Conservation (phyloP, 2,888 invertebrate species). For the Metallyticus violacea region DNA sequence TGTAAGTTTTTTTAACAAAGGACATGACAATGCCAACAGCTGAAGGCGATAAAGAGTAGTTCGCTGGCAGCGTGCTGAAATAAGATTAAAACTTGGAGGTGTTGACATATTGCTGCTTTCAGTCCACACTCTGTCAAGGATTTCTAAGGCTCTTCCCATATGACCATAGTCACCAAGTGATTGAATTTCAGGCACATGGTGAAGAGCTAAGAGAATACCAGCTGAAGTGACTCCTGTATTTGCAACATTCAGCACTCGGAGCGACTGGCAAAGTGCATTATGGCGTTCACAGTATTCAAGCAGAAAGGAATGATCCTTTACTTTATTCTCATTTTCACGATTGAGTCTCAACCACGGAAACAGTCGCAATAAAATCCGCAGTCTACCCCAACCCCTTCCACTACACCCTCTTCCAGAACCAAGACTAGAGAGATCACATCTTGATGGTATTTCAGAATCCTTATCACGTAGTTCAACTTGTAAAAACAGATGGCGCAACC, state of each 20-base stretch:
- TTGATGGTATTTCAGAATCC: slow-evolving; percentile 19
- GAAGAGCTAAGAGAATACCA: slow-evolving; percentile 45
- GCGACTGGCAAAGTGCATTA: slow-evolving; percentile 45
- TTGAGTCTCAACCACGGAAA: slow-evolving; percentile 35
- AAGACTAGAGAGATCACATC: background rate
- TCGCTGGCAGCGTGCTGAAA: slow-evolving; percentile 43
- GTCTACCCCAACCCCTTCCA: slow-evolving; percentile 28
- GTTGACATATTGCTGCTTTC: slow-evolving; percentile 32
- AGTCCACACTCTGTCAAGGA: slow-evolving; percentile 40
- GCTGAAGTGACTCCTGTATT: slow-evolving; percentile 46
- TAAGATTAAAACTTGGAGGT: slow-evolving; percentile 43
- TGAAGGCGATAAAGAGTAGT: slow-evolving; percentile 44
- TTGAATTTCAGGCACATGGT: slow-evolving; percentile 45
- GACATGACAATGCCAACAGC: slow-evolving; percentile 45
- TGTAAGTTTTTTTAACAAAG: slow-evolving; percentile 44
- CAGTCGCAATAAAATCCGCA: slow-evolving; percentile 30
- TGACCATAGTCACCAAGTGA: slow-evolving; percentile 48
- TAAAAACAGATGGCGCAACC: slow-evolving; percentile 45
- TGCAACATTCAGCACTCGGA: slow-evolving; percentile 45
- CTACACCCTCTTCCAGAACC: slow-evolving; percentile 1
- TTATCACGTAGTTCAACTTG: slow-evolving; percentile 46
- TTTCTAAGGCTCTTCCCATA: slow-evolving; percentile 46
- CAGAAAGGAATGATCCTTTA: slow-evolving; percentile 38
- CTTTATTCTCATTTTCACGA: slow-evolving; percentile 36
- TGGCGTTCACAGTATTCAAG: slow-evolving; percentile 45